Evolutionary conservation across 1,140 invertebrate species (phyloP).

Genomic region (Lithobius niger): DNA sequence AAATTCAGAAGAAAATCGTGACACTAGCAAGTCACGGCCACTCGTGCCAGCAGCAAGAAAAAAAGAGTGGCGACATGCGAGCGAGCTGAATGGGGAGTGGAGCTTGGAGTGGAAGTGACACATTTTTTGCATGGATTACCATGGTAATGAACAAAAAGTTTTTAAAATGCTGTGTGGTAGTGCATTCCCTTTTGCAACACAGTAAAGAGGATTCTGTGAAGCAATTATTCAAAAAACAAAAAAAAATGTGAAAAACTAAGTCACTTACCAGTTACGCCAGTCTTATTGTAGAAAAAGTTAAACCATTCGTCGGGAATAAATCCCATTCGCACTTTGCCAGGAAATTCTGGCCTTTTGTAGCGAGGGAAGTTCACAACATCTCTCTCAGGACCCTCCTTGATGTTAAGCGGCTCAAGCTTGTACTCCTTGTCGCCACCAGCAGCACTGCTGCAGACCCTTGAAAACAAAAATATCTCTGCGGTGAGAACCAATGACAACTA

Average conservation of each 20-base stretch:
- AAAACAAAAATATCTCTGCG: background rate
- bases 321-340: constrained; percentile 63
- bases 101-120: no score
- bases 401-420: constrained; percentile 1
- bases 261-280: constrained; percentile 59
- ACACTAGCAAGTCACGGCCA: no score
- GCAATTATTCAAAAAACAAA: background rate
- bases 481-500: background rate
- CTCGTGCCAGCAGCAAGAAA: no score
- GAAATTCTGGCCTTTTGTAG: constrained; percentile 44
- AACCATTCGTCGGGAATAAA: constrained; percentile 94
- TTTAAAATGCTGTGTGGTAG: background rate
- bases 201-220: background rate
- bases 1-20: no score
- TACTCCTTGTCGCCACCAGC: background rate
- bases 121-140: no score
- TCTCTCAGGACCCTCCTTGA: constrained; percentile 35
- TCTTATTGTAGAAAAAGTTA: constrained; percentile 83
- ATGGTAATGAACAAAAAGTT: constrained; percentile 1
- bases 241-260: no score
- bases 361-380: constrained; percentile 53
- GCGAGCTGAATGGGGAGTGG: no score
- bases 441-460: background rate
- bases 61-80: no score
- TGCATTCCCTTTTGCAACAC: no score